phyloP scores from a whole-genome alignment of 2,888 invertebrate species.

The Scaptomyza parva region DNA sequence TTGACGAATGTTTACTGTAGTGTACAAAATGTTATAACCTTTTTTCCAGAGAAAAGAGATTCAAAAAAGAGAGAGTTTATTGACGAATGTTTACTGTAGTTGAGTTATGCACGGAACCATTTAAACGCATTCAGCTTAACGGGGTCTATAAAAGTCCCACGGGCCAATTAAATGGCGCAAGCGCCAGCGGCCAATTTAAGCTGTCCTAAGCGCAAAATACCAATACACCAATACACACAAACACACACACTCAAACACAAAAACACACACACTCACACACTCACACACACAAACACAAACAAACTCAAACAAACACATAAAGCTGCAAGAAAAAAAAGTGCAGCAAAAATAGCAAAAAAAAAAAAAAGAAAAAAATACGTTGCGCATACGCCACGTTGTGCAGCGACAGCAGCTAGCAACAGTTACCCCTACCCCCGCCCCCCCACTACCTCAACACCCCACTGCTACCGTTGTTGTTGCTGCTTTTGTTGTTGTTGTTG shows the following conservation, averaged over 20 bases:
- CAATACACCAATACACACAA: background rate
- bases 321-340: slow-evolving; percentile 4
- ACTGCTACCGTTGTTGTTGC: slow-evolving; percentile 14
- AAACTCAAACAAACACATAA: slow-evolving; percentile 1
- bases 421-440: background rate
- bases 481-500: slow-evolving; percentile 2
- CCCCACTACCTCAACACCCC: background rate
- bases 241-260: background rate
- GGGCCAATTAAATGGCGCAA: slow-evolving; percentile 69
- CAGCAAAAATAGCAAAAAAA: too few species aligned
- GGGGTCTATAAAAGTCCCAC: slow-evolving; percentile 50
- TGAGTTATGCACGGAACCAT: slow-evolving; percentile 27
- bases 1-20: too few species aligned
- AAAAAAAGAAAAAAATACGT: slow-evolving; percentile 48
- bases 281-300: background rate
- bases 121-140: slow-evolving; percentile 27
- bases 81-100: background rate
- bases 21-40: too few species aligned
- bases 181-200: slow-evolving; percentile 57
- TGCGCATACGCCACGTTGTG: slow-evolving; percentile 79
- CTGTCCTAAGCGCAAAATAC: slow-evolving; percentile 45
- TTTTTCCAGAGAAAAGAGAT: too few species aligned
- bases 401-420: slow-evolving; percentile 55
- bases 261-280: background rate
- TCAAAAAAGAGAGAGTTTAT: too few species aligned